Conservation (phyloP, 2,888 invertebrate genomes). For the Phortica okadai region DNA sequence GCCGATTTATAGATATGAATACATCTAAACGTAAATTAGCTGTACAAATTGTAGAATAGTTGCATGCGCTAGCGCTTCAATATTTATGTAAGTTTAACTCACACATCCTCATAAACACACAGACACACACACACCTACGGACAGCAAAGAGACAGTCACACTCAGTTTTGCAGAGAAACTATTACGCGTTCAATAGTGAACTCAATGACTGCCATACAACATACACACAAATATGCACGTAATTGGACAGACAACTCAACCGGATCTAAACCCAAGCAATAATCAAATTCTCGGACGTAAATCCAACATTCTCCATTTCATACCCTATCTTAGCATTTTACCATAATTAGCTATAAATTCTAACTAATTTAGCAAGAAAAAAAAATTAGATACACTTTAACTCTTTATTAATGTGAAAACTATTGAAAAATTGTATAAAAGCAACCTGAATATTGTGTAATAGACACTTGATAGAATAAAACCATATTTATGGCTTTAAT, state of each 20-base stretch:
- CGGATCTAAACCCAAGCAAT: too few species aligned
- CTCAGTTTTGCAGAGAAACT: neutral
- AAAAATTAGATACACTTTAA: constrained; percentile 42
- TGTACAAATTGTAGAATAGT: constrained; percentile 65
- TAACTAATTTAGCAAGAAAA: constrained; percentile 40
- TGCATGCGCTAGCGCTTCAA: constrained; percentile 62
- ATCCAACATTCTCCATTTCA: constrained; percentile 6
- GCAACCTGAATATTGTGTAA: constrained; percentile 61
- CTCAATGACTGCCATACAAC: too few species aligned
- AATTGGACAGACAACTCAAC: too few species aligned
- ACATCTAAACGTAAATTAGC: constrained; percentile 59
- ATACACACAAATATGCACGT: too few species aligned
- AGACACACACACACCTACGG: constrained; percentile 16
- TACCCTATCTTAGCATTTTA: constrained; percentile 17
- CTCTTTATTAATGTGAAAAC: constrained; percentile 49
- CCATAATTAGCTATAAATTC: constrained; percentile 16
- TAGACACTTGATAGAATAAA: constrained; percentile 61
- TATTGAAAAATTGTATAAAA: constrained; percentile 43
- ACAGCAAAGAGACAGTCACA: neutral
- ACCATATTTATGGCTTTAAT: constrained; percentile 57
- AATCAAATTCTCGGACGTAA: too few species aligned
- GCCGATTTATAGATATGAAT: constrained; percentile 7
- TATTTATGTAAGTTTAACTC: constrained; percentile 52
- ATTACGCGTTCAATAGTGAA: too few species aligned
- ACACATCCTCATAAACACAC: constrained; percentile 33